phyloP scores from a whole-genome alignment of 2,113 vertebrate genomes.

The Perccottus glenii region DNA sequence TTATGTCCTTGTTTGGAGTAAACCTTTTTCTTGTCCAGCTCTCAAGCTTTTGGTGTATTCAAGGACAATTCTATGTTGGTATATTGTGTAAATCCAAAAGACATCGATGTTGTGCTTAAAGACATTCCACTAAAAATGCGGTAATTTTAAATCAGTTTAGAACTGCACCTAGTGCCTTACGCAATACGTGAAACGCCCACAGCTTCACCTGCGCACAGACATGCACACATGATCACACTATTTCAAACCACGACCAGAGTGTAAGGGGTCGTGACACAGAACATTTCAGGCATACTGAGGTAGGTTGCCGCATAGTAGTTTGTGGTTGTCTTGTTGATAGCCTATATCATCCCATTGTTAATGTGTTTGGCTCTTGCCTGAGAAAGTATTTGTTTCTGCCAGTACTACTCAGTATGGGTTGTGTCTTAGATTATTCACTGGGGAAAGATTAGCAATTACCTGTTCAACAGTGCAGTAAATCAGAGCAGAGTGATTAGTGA shows the following conservation, averaged over 20 bases:
- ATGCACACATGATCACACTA: no score
- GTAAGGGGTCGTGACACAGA: no score
- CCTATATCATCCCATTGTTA: constrained; percentile 17
- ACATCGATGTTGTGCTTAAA: no score
- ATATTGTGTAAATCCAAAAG: no score
- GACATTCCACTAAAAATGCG: no score
- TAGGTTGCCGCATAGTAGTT: not conserved
- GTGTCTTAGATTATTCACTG: constrained; percentile 49
- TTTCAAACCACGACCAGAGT: no score
- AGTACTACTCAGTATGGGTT: constrained; percentile 27
- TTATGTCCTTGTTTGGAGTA: constrained; percentile 15
- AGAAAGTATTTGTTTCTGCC: constrained; percentile 53
- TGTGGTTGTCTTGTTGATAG: constrained; percentile 34
- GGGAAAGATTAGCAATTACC: constrained; percentile 62
- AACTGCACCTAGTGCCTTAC: no score
- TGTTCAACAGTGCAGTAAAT: constrained; percentile 58
- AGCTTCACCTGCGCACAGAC: no score
- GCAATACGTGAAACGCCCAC: no score
- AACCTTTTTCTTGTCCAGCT: constrained; percentile 1
- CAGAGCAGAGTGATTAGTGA: constrained; percentile 59
- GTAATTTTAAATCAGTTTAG: no score
- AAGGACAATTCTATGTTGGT: no score
- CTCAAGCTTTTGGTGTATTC: not conserved
- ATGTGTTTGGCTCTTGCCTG: constrained; percentile 36
- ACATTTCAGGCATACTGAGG: not conserved